These are phyloP conservation scores for Ivindomyrus marchei DNA, from an alignment of 2,113 vertebrate species.

Conservation along the genomic window DNA sequence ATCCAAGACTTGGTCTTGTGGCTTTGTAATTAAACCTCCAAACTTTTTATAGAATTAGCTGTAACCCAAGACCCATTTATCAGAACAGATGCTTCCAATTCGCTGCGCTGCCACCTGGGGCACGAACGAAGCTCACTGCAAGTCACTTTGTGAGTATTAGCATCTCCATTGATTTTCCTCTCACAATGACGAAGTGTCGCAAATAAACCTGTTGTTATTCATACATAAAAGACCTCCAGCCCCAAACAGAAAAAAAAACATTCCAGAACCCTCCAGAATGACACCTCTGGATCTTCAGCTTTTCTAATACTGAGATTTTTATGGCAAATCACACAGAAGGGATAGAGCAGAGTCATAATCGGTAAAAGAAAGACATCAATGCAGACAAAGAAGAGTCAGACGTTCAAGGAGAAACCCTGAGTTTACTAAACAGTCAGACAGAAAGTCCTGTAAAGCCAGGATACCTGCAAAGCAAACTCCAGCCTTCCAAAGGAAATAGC, in stretches of 20 bases:
- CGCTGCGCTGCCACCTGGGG: constrained; percentile 46
- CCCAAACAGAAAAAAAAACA: background rate
- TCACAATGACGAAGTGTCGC: background rate
- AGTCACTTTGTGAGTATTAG: constrained; percentile 28
- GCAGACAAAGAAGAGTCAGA: background rate
- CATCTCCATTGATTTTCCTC: background rate
- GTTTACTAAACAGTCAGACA: background rate
- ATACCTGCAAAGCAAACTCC: background rate
- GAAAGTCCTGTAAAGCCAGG: background rate
- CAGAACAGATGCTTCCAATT: constrained; percentile 50
- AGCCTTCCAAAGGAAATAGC: background rate
- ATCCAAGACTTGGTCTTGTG: constrained; percentile 15
- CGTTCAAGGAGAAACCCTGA: background rate
- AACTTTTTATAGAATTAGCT: constrained; percentile 50
- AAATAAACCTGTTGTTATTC: background rate
- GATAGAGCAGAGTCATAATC: background rate
- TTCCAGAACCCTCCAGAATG: background rate
- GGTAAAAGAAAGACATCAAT: background rate
- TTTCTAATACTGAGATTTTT: background rate
- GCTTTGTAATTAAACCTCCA: constrained; percentile 50
- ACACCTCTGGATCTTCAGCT: background rate
- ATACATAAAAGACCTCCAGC: background rate
- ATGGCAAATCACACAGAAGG: background rate
- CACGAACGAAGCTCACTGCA: constrained; percentile 52
- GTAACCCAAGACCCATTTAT: constrained; percentile 38